A percentile compares a stretch with the other conserved stretches of the same genome.
Evolutionary conservation across 2,888 invertebrate genomes (phyloP).

Genomic region (Schrankia costaestrigalis): DNA sequence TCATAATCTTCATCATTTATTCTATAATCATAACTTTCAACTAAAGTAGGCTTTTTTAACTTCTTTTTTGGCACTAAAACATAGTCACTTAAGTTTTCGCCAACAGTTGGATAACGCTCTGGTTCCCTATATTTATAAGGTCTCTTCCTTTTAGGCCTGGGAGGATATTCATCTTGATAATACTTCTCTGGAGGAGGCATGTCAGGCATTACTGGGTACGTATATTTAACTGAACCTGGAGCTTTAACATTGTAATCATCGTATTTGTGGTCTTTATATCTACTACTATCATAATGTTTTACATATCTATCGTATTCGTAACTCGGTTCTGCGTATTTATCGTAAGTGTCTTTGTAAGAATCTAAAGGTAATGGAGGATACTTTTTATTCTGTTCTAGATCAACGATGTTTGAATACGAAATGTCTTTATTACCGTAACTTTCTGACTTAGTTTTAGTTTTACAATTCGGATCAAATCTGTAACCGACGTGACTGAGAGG

Average conservation of each 20-base stretch:
- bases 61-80: constrained; percentile 71
- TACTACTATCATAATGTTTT: constrained; percentile 43
- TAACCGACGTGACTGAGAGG: constrained; percentile 63
- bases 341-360: constrained; percentile 50
- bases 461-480: constrained; percentile 62
- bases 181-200: constrained; percentile 46
- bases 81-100: constrained; percentile 63
- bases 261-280: constrained; percentile 48
- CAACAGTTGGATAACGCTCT: constrained; percentile 35
- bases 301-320: constrained; percentile 57
- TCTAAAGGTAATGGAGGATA: constrained; percentile 48
- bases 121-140: constrained; percentile 48
- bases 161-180: constrained; percentile 53
- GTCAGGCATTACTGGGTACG: constrained; percentile 53
- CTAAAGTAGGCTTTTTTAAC: constrained; percentile 50
- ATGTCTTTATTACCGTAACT: constrained; percentile 39
- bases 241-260: constrained; percentile 46
- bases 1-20: constrained; percentile 62
- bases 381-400: constrained; percentile 53
- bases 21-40: constrained; percentile 53
- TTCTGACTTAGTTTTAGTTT: constrained; percentile 63
- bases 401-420: constrained; percentile 48
- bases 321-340: constrained; percentile 56
- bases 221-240: constrained; percentile 40
- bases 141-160: constrained; percentile 61